Percentiles rank a stretch among this genome's conserved stretches.
Evolutionary conservation across 2,888 invertebrate genomes (phyloP).

Genomic region (Tetragonisca angustula): DNA sequence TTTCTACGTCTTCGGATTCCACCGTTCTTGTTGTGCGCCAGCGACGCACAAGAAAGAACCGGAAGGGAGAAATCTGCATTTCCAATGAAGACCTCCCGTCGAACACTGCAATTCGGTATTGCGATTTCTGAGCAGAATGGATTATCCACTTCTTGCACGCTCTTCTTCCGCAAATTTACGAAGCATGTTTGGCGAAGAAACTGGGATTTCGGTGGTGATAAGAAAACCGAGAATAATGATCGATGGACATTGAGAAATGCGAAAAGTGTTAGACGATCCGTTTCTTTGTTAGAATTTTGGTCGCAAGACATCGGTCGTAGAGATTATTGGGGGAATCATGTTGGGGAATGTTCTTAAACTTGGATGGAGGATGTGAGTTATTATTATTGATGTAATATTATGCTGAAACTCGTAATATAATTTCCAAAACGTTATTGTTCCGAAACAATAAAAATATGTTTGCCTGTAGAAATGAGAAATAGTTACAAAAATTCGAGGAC

Average conservation of each 20-base stretch:
- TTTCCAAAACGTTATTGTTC: too few relatives aligned
- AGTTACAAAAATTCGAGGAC: too few relatives aligned
- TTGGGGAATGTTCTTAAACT: too few relatives aligned
- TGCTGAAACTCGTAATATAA: too few relatives aligned
- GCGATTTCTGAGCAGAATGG: neutral
- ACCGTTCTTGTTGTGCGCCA: neutral
- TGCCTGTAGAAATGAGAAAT: too few relatives aligned
- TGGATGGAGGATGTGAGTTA: too few relatives aligned
- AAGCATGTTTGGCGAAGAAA: neutral
- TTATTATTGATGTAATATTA: too few relatives aligned
- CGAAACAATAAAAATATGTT: too few relatives aligned
- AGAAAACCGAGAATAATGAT: neutral
- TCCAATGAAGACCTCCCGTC: neutral
- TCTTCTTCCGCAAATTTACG: neutral
- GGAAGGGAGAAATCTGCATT: neutral
- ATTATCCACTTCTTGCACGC: neutral
- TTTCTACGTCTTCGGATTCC: conserved; percentile 24
- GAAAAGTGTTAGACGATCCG: neutral
- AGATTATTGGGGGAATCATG: too few relatives aligned
- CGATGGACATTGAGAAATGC: neutral
- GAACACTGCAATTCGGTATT: conserved; percentile 2
- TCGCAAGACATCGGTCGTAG: neutral
- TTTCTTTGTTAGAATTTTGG: neutral
- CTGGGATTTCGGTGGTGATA: neutral
- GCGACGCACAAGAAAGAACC: neutral